phyloP scores from a whole-genome alignment of 2,888 invertebrate genomes.

The Melipona bicolor region DNA sequence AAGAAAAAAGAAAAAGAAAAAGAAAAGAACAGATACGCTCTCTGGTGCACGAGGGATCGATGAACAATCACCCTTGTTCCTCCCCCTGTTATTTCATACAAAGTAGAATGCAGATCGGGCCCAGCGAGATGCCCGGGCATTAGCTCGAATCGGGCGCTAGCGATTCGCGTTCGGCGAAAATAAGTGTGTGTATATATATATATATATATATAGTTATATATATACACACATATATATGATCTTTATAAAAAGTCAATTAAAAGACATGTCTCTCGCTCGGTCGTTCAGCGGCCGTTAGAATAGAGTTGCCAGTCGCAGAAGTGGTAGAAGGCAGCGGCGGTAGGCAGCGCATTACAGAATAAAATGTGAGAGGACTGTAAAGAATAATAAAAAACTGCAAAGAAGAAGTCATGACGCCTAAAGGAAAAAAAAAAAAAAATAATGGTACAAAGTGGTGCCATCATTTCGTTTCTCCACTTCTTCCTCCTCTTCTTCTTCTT shows the following conservation, averaged over 20 bases:
- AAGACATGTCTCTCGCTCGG: constrained; percentile 29
- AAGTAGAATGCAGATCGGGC: constrained; percentile 6
- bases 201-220: too few relatives aligned
- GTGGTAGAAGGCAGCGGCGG: constrained; percentile 80
- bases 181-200: too few relatives aligned
- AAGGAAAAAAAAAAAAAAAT: constrained; percentile 13
- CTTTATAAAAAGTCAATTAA: not conserved
- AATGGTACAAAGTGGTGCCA: constrained; percentile 61
- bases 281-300: constrained; percentile 73
- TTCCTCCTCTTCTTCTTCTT: not conserved
- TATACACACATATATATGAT: not conserved
- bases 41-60: not conserved
- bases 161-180: not conserved
- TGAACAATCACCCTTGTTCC: constrained; percentile 9
- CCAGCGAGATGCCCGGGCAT: constrained; percentile 19
- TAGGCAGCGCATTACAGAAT: constrained; percentile 81
- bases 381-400: constrained; percentile 78
- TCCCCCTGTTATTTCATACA: constrained; percentile 17
- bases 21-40: not conserved
- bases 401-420: constrained; percentile 69
- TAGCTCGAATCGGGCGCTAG: constrained; percentile 3
- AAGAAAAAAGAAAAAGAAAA: too few relatives aligned
- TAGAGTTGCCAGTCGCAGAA: constrained; percentile 74
- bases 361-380: constrained; percentile 81
- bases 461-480: not conserved